Evolutionary conservation across 2,888 invertebrate species (phyloP).

Genomic region (Xylophagus ater): DNA sequence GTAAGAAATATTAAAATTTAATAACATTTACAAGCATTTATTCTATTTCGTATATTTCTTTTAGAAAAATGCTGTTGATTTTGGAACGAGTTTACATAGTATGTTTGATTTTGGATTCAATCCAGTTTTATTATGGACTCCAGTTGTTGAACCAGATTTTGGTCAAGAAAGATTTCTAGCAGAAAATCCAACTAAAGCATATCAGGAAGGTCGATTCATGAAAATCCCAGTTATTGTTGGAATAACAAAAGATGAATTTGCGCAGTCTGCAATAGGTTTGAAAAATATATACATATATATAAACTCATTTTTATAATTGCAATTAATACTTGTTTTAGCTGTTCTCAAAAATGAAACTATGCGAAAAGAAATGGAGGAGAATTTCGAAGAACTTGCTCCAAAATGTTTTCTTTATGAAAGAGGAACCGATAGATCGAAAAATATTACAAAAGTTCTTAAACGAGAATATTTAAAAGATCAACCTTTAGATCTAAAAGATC

Average conservation of each 20-base stretch:
- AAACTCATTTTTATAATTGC: background rate
- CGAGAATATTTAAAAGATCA: constrained; percentile 26
- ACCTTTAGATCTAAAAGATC: constrained; percentile 34
- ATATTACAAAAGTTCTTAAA: constrained; percentile 39
- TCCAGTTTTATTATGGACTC: constrained; percentile 42
- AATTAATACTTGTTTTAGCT: constrained; percentile 29
- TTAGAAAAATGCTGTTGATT: constrained; percentile 12
- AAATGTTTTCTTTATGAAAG: constrained; percentile 47
- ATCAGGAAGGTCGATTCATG: constrained; percentile 44
- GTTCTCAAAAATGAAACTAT: constrained; percentile 43
- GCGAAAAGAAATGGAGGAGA: constrained; percentile 40
- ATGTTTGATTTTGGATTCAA: constrained; percentile 16
- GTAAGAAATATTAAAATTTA: constrained; percentile 1
- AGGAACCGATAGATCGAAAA: constrained; percentile 37
- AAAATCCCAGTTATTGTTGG: constrained; percentile 54
- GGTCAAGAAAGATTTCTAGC: constrained; percentile 53
- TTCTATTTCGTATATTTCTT: background rate
- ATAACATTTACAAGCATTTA: background rate
- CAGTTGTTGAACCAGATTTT: constrained; percentile 52
- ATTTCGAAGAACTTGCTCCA: constrained; percentile 48
- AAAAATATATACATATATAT: constrained; percentile 33
- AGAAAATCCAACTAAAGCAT: constrained; percentile 46
- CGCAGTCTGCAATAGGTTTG: constrained; percentile 46
- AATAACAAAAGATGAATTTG: constrained; percentile 54
- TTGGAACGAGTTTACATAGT: constrained; percentile 6